These are phyloP conservation scores for Oppia nitens DNA, from an alignment of 1,140 invertebrate genomes.

Conservation along the genomic window DNA sequence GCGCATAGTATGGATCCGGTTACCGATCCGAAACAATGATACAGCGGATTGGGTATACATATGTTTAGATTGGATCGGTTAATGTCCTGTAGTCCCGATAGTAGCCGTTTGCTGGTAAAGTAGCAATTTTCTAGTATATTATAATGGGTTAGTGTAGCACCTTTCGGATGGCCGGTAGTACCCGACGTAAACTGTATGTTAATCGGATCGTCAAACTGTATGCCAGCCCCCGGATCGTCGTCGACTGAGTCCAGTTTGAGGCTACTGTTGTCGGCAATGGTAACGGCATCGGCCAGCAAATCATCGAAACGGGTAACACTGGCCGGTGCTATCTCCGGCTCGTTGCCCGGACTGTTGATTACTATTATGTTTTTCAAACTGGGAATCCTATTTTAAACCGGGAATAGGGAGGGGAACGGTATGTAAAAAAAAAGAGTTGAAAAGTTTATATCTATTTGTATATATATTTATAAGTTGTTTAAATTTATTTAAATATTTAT, in stretches of 20 bases:
- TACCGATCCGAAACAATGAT: constrained; percentile 73
- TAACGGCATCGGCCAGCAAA: constrained; percentile 16
- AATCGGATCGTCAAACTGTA: constrained; percentile 22
- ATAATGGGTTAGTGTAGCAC: constrained; percentile 58
- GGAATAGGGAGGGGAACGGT: not conserved
- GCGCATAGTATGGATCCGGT: constrained; percentile 43
- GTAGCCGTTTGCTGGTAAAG: constrained; percentile 41
- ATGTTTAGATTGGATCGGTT: constrained; percentile 25
- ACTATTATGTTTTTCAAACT: constrained; percentile 8
- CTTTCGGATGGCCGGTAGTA: constrained; percentile 75
- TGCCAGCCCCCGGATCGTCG: not conserved
- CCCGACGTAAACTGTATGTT: constrained; percentile 33
- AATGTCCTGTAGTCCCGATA: constrained; percentile 27
- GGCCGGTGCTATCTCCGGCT: constrained; percentile 17
- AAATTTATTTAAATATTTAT: too few relatives aligned
- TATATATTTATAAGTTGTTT: too few relatives aligned
- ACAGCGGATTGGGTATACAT: constrained; percentile 70
- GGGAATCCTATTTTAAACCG: constrained; percentile 25
- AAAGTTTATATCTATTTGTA: too few relatives aligned
- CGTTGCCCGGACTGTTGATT: constrained; percentile 19
- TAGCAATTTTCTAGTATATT: constrained; percentile 71
- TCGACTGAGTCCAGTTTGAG: too few relatives aligned
- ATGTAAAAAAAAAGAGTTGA: constrained; percentile 1
- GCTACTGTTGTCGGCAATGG: too few relatives aligned
- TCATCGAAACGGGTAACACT: constrained; percentile 7